A percentile compares a stretch with the other conserved stretches of the same genome.
These are phyloP conservation scores for Percina caprodes DNA, from an alignment of 2,113 vertebrate species.

Conservation along the genomic window DNA sequence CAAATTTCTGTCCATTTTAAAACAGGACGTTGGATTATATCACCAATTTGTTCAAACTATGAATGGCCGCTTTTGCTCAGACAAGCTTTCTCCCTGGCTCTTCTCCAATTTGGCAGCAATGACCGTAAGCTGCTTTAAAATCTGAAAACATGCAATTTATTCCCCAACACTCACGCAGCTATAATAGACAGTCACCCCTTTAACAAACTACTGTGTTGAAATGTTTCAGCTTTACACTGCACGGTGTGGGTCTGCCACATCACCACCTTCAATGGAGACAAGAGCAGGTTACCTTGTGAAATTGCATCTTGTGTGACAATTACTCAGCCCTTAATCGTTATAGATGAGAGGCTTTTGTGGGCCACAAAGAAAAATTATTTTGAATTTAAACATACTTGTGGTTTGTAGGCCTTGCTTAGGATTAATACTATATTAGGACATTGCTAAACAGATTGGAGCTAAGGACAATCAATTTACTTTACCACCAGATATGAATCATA, in stretches of 20 bases:
- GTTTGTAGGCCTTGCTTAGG: neutral
- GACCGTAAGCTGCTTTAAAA: slow-evolving; percentile 72
- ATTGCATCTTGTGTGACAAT: neutral
- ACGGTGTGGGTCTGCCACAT: neutral
- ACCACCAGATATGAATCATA: neutral
- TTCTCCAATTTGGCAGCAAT: slow-evolving; percentile 61
- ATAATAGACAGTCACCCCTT: slow-evolving; percentile 41
- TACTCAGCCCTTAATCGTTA: slow-evolving; percentile 9
- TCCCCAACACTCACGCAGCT: slow-evolving; percentile 44
- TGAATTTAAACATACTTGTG: slow-evolving; percentile 5
- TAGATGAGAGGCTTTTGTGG: slow-evolving; percentile 22
- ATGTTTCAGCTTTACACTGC: neutral
- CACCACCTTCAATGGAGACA: slow-evolving; percentile 7
- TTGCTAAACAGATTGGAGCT: neutral
- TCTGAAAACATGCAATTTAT: slow-evolving; percentile 71
- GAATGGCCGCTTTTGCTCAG: slow-evolving; percentile 61
- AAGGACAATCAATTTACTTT: neutral
- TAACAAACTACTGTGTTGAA: slow-evolving; percentile 41
- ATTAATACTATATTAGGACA: neutral
- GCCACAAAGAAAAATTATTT: neutral
- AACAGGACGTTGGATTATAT: slow-evolving; percentile 48
- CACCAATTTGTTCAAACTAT: slow-evolving; percentile 64
- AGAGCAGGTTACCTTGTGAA: slow-evolving; percentile 9
- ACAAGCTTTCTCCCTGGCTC: slow-evolving; percentile 50
- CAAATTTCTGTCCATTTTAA: slow-evolving; percentile 31